Base-by-base conservation (phyloP, 1,140 invertebrate species). In the Euglossa dilemma region DNA sequence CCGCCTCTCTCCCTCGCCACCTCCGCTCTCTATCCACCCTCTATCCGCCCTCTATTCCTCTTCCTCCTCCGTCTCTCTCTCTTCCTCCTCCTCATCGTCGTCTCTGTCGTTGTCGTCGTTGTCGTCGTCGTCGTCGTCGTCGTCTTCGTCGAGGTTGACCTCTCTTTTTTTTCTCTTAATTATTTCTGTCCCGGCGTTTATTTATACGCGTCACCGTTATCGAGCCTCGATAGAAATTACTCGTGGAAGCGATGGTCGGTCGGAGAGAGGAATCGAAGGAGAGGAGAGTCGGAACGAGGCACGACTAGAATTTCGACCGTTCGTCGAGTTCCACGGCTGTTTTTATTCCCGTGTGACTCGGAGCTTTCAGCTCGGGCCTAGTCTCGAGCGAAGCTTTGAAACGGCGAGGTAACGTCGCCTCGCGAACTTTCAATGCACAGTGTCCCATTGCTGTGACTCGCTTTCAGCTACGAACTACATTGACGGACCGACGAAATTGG, bases 401-500 rank as follows among this genome's bases (percentile, higher is more conserved):
- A 47, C n/a, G 36, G 45, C 8, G 54, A 71, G 43, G 43, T 78
- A 45, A 18, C 43, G 52, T 28, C 25, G 43, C 52, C 63, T 69
- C 36, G 67, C 50, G 25, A 64, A 54, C 50, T 73, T 69, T 69
- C 16, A 54, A 73, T 72, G 14, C 57, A 18, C 54, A 50, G 45
- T 18, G 67, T 28, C 18, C 67, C 43, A 71, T 79, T 71, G 45
- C 9, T 3, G 52, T n/a, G 50, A 5, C n/a, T 50, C 43, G 71
- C 79, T 75, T 75, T 75, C 12, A 66, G 43, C 56, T 43, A 18
- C 61, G n/a, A 28, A 74, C 61, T 50, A 45, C 69, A 80, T 74
- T 74, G 59, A 80, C 50, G 79, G 36, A 72, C 70, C 57, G 79
- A 73, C 78, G 69, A 73, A 74, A 80, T 80, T 80, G 79, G 9